Base-by-base conservation (phyloP, 2,888 invertebrate species). In the Ectemnius cavifrons region DNA sequence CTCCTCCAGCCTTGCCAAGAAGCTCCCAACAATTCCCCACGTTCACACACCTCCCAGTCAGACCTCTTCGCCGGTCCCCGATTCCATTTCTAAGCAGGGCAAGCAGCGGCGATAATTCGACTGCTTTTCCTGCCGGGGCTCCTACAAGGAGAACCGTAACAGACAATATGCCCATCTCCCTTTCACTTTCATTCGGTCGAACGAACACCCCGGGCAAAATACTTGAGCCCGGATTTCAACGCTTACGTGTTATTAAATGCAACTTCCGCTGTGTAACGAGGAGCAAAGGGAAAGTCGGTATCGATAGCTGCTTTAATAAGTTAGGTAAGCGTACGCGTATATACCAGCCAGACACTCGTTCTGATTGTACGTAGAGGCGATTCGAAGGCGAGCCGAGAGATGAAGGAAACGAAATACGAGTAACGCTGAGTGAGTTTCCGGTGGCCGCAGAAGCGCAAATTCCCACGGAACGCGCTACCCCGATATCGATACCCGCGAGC, bases 71-170 rank as follows among this genome's bases (percentile, higher is more conserved):
- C 37, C 37, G 37, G 11, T 37, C 37, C 8, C 11, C 37, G 37
- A 37, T 37, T 37, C 37, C 37, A 11, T 37, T 37, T 11, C 37
- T 11, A 37, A 37, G 37, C 37, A 37, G 8, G 11, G 6, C 37
- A 37, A 37, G 37, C 37, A 37, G 0, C 37, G 8, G 73, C 70
- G 71, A 71, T 73, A 72, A 80, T 71, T 73, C 75, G 47, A 61
- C 67, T 62, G 11, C 16, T 52, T 52, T 52, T 52, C 52, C 52
- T 52, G 0, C 52, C 37, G 37, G 1, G 8, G 37, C 37, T 37
- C 8, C 37, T 37, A 37, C 11, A 37, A 37, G 11, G 37, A 37
- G 37, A 4, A 6, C 2, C 37, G 8, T 37, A 37, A 8, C 8
- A 37, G 37, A 37, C 37, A 37, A 37, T 37, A 37, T 37, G 8